Evolutionary conservation across 2,888 invertebrate species (phyloP).

Genomic region (Cyrtodaria siliqua): DNA sequence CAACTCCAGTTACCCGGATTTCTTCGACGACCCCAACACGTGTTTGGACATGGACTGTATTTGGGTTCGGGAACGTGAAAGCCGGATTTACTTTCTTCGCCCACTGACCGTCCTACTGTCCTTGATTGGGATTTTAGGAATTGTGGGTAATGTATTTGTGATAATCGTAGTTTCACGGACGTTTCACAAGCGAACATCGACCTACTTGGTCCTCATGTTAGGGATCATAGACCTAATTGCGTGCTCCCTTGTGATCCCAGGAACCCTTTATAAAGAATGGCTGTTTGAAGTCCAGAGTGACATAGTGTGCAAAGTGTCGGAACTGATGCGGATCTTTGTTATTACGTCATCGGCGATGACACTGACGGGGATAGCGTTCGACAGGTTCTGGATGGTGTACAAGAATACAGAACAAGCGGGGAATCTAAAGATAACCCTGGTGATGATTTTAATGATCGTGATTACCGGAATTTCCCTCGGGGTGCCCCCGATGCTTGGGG

Average conservation of each 20-base stretch:
- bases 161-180: conserved; percentile 66
- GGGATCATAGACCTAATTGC: conserved; percentile 78
- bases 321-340: conserved; percentile 67
- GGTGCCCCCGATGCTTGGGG: conserved; percentile 71
- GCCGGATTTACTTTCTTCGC: conserved; percentile 28
- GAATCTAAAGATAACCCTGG: conserved; percentile 50
- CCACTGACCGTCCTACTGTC: conserved; percentile 49
- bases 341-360: conserved; percentile 76
- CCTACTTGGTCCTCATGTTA: conserved; percentile 73
- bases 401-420: conserved; percentile 54
- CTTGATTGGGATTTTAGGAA: conserved; percentile 56
- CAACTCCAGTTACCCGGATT: too few species aligned
- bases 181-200: conserved; percentile 65
- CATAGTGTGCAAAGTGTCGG: conserved; percentile 72
- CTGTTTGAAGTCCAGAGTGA: conserved; percentile 62
- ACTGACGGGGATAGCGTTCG: conserved; percentile 77
- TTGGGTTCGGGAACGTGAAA: conserved; percentile 33
- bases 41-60: conserved; percentile 57
- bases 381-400: conserved; percentile 78
- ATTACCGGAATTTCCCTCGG: conserved; percentile 64
- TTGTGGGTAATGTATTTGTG: conserved; percentile 70
- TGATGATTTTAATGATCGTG: conserved; percentile 61
- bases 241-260: conserved; percentile 76
- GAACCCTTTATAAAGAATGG: conserved; percentile 73
- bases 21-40: neutral